A percentile compares a stretch with the other conserved stretches of the same genome.
Evolutionary conservation across 1,140 invertebrate species (phyloP).

Genomic region (Plectus sambesii): DNA sequence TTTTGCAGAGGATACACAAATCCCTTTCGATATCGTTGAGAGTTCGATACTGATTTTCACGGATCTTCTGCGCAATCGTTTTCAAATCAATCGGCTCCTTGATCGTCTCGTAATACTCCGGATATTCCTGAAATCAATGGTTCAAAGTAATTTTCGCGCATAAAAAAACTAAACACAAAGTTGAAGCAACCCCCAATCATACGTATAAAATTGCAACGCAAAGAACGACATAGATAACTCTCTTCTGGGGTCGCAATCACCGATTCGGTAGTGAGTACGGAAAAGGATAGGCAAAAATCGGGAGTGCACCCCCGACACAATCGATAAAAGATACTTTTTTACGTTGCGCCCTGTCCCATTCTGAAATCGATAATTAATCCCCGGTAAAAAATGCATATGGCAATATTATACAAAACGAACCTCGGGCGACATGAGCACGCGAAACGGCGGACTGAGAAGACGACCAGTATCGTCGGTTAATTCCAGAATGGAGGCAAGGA

Average conservation of each 20-base stretch:
- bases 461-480: conserved; percentile 32
- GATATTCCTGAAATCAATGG: conserved; percentile 62
- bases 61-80: conserved; percentile 75
- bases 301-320: too few species aligned
- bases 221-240: too few species aligned
- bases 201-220: not conserved
- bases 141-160: conserved; percentile 5
- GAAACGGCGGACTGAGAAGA: conserved; percentile 39
- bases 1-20: conserved; percentile 75
- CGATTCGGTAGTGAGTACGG: too few species aligned
- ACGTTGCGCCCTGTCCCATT: too few species aligned
- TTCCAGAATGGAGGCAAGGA: conserved; percentile 25
- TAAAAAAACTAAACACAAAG: not conserved
- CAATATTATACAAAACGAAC: too few species aligned
- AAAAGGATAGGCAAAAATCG: too few species aligned
- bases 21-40: conserved; percentile 78
- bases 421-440: conserved; percentile 29
- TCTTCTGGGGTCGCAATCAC: too few species aligned
- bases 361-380: too few species aligned
- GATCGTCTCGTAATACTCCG: conserved; percentile 94
- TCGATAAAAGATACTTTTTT: too few species aligned
- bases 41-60: conserved; percentile 61
- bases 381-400: too few species aligned
- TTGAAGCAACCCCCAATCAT: not conserved
- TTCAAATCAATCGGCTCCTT: conserved; percentile 95